These are phyloP conservation scores for Rallus limicola DNA, from an alignment of 2,113 vertebrate species.

Conservation along the genomic window DNA sequence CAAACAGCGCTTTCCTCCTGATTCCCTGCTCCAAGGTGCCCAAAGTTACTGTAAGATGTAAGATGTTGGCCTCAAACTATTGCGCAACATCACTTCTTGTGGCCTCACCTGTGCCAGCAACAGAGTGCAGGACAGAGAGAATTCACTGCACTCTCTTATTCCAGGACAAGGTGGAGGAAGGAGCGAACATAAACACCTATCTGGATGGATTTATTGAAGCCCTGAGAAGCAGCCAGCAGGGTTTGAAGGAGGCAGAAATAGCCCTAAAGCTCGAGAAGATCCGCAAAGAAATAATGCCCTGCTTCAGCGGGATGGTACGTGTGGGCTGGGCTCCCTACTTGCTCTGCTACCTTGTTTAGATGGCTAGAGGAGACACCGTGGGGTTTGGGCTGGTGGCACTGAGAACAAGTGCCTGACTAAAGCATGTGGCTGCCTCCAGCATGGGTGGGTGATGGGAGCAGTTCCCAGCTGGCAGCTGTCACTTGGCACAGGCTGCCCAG, in stretches of 20 bases:
- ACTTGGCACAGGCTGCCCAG: background rate
- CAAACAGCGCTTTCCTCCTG: background rate
- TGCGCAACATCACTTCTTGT: background rate
- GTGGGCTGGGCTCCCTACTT: background rate
- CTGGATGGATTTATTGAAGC: background rate
- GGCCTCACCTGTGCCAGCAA: background rate
- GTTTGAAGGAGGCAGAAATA: accelerated
- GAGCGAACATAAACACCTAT: background rate
- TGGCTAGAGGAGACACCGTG: accelerated
- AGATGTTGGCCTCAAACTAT: background rate
- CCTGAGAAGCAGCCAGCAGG: background rate
- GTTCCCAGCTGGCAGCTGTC: background rate
- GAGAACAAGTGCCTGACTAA: background rate
- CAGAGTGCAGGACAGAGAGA: background rate
- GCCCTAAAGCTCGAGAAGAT: background rate
- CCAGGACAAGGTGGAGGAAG: background rate
- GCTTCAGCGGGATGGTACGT: background rate
- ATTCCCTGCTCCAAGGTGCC: background rate
- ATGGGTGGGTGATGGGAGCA: accelerated
- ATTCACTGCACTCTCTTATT: background rate
- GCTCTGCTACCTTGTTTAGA: accelerated
- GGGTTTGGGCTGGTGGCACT: background rate
- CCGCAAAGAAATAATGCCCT: accelerated
- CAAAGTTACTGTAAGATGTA: background rate
- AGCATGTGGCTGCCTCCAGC: accelerated